phyloP scores from a whole-genome alignment of 2,888 invertebrate genomes.

The Pterobdella sp. region DNA sequence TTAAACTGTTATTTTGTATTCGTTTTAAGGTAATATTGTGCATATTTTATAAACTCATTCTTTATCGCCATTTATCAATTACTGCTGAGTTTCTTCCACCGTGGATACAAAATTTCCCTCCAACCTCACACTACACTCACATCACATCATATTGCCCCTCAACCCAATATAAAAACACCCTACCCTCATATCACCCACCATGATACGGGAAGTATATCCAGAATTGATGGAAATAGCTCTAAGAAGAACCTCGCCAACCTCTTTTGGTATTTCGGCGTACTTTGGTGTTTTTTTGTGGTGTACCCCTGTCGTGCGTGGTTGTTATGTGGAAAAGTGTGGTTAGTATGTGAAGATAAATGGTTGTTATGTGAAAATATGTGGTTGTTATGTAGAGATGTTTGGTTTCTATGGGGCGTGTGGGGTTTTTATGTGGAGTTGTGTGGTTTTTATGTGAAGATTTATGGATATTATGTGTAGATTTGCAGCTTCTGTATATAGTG shows the following conservation, averaged over 20 bases:
- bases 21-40: too few relatives aligned
- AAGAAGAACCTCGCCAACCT: slow-evolving; percentile 73
- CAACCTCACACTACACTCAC: neutral
- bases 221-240: slow-evolving; percentile 87
- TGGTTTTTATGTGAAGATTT: neutral
- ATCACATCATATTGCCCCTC: neutral
- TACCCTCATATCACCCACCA: slow-evolving; percentile 59
- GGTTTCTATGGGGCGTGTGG: neutral
- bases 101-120: neutral
- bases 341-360: neutral
- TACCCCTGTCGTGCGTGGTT: slow-evolving; percentile 13
- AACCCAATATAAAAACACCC: neutral
- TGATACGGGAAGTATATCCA: slow-evolving; percentile 88
- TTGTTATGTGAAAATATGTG: neutral
- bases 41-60: too few relatives aligned
- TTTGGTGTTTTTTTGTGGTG: slow-evolving; percentile 74
- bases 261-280: slow-evolving; percentile 72
- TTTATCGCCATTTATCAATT: too few relatives aligned
- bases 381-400: neutral
- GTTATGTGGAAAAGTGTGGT: neutral
- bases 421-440: neutral
- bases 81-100: neutral
- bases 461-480: too few relatives aligned
- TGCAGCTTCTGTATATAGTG: too few relatives aligned
- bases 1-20: too few relatives aligned